Conservation (phyloP, 2,797 vertebrate genomes). For the Anguilla pacifica region DNA sequence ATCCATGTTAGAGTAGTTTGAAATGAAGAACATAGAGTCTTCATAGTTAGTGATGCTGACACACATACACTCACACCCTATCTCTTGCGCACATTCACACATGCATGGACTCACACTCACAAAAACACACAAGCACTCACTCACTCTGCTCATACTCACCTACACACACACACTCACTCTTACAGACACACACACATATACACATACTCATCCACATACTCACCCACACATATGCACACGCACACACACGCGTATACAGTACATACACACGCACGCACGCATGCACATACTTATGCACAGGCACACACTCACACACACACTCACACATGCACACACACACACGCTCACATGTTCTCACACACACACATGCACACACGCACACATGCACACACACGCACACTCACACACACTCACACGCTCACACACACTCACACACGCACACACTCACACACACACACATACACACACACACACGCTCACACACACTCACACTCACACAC, state of each 20-base stretch:
- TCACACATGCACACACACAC: too few relatives aligned
- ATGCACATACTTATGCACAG: neutral
- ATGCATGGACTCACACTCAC: too few relatives aligned
- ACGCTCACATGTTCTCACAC: too few relatives aligned
- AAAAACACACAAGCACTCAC: neutral
- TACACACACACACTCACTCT: neutral
- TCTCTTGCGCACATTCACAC: too few relatives aligned
- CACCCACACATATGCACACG: neutral
- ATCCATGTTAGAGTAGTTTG: too few relatives aligned
- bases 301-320: constrained; percentile 21
- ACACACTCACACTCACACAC: too few relatives aligned
- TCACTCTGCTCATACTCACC: neutral
- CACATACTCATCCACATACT: neutral
- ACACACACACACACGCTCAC: neutral
- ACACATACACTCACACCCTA: neutral
- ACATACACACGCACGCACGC: constrained; percentile 14
- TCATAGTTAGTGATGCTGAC: constrained; percentile 4
- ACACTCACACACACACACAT: neutral
- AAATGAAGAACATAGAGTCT: constrained; percentile 23
- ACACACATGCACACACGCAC: neutral
- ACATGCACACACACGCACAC: too few relatives aligned
- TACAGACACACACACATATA: too few relatives aligned
- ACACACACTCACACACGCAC: neutral
- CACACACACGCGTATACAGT: neutral
- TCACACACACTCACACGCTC: too few relatives aligned